Percentiles rank a stretch among this genome's conserved stretches.
These are phyloP conservation scores for Oreohelix idahoensis DNA, from an alignment of 1,140 invertebrate genomes.

Conservation along the genomic window DNA sequence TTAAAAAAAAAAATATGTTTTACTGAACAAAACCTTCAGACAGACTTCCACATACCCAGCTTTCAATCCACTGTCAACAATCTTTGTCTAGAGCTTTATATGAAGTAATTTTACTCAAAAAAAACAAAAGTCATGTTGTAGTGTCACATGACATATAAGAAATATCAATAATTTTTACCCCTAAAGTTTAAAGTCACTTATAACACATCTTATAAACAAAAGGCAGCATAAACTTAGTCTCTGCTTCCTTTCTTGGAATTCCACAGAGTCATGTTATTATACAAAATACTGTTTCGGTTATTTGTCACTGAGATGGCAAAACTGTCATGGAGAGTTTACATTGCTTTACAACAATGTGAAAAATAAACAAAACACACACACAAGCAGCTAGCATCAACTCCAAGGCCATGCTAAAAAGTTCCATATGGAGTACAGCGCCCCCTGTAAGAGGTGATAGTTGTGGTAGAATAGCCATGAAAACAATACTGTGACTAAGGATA, in stretches of 20 bases:
- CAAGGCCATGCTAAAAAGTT: slow-evolving; percentile 17
- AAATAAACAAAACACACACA: background rate
- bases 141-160: too few relatives aligned
- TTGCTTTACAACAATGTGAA: background rate
- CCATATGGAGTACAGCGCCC: background rate
- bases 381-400: slow-evolving; percentile 18
- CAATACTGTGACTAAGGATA: background rate
- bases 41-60: too few relatives aligned
- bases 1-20: too few relatives aligned
- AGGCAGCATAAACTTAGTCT: too few relatives aligned
- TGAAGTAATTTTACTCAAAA: too few relatives aligned
- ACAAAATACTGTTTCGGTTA: background rate
- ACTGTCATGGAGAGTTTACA: background rate
- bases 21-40: too few relatives aligned
- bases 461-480: slow-evolving; percentile 19
- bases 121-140: too few relatives aligned
- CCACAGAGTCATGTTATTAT: background rate
- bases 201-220: too few relatives aligned
- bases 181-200: too few relatives aligned
- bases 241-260: background rate
- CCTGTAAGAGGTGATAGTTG: background rate
- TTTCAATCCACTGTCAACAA: too few relatives aligned
- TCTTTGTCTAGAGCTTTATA: too few relatives aligned
- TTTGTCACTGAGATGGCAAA: background rate
- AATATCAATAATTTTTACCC: too few relatives aligned